phyloP scores from a whole-genome alignment of 1,140 invertebrate genomes.

The Drosophila kohkoa region DNA sequence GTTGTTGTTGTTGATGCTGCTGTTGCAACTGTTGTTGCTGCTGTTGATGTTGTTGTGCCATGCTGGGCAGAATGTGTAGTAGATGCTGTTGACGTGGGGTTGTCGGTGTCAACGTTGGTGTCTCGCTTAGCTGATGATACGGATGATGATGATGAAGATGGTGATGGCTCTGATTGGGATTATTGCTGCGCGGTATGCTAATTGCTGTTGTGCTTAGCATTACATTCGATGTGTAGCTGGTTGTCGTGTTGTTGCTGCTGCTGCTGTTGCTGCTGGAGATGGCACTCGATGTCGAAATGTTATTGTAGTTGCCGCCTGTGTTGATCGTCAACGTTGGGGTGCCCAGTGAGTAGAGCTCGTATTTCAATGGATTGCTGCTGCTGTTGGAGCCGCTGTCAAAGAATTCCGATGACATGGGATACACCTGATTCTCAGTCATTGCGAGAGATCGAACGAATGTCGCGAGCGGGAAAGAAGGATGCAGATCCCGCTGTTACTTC shows the following conservation, averaged over 20 bases:
- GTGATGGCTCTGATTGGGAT: constrained; percentile 77
- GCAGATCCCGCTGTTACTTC: not conserved
- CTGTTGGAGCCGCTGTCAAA: constrained; percentile 84
- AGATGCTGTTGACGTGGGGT: constrained; percentile 66
- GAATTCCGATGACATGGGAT: constrained; percentile 83
- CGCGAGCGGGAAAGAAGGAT: not conserved
- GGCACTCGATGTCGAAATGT: constrained; percentile 34
- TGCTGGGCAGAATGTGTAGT: constrained; percentile 66
- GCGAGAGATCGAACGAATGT: constrained; percentile 18
- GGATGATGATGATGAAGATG: constrained; percentile 67
- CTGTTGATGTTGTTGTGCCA: constrained; percentile 65
- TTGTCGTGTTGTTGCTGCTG: constrained; percentile 47
- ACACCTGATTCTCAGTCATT: constrained; percentile 84
- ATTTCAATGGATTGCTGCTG: constrained; percentile 81
- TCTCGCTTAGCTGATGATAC: constrained; percentile 59
- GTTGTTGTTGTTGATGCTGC: constrained; percentile 52
- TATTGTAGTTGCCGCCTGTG: constrained; percentile 45
- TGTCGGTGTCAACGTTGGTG: constrained; percentile 39
- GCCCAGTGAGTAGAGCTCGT: constrained; percentile 75
- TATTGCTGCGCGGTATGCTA: constrained; percentile 82
- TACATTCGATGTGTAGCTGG: constrained; percentile 72
- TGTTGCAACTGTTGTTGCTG: constrained; percentile 58
- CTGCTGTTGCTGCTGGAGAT: constrained; percentile 30
- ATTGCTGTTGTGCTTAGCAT: constrained; percentile 82
- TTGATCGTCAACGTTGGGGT: constrained; percentile 71